Evolutionary conservation across 2,797 vertebrate genomes (phyloP), one percentile per base, ranked within the genome.

Genomic region (Paratrypauchen microcephalus): DNA sequence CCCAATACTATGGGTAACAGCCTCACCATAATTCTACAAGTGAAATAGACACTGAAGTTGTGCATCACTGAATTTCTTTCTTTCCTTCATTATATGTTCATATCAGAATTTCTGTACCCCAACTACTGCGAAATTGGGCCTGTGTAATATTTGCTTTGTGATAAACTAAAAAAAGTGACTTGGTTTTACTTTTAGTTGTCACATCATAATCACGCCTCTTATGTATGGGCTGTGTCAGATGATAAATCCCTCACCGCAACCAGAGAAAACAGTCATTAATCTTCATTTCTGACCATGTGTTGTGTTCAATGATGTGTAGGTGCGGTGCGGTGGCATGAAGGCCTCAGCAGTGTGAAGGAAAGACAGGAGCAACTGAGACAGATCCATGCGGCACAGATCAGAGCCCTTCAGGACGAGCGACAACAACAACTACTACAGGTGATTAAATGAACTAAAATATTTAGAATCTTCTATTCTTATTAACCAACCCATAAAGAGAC

Each of bases 381-480:
- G 73, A 68, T 56, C 57, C 90, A 90, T 4, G 78, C 82, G 6
- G 80, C 78, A 66, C 88, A 87, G 74, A 68, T 91, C 77, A 79
- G 65, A 80, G 87, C 78, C 23, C 83, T 92, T 77, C 78, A 90
- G 24, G 84, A 92, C 1, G 78, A 92, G 71, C 89, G 87, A 57
- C 88, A 91, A 58, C 80, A 90, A 19, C 82, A 91, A 45, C 76
- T 92, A 0, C 76, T 92, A 19, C 92, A 93, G 90, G 93, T 94
- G 73, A 23, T 6, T 16, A 48, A 8, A 47, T 36, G 4, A 41
- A 61, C 59, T 36, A 6, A 55, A 23, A 55, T 56, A 21, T 54
- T 11, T 11, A 54, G 21, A 5, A 16, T 26, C 15, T 57, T 11
- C 55, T 57, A 16, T 16, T 28, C 24, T 57, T 13, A 57, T 57